Evolutionary conservation across 2,888 invertebrate genomes (phyloP), one percentile per base, ranked within the genome.

Genomic region (Himalopsyche anomala): DNA sequence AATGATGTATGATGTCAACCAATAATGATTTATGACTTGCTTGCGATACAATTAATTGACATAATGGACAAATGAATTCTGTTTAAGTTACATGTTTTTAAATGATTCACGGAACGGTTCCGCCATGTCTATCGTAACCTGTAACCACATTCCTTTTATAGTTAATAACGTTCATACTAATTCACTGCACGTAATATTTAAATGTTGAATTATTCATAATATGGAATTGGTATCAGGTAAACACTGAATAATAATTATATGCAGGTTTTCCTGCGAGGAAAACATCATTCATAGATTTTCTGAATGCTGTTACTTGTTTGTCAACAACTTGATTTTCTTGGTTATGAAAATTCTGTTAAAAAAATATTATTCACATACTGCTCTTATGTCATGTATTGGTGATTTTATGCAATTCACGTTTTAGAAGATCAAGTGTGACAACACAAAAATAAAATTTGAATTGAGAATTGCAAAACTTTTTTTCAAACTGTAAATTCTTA

Each of bases 201-300:
- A 62, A 19, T 11, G 62, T 8, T 19, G 28, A 19, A 19, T 62
- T 19, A 62, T 62, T 62, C 62, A 62, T 12, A 62, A 19, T 62
- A 62, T n/a, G 8, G 19, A 9, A 62, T 19, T 62, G 6, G 62
- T 62, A 19, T 5, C 62, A 62, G 62, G 62, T 62, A 62, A 62
- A 62, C 62, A 62, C 11, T 62, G 62, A 2, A n/a, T n/a, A 19
- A 62, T 19, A 19, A 62, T 19, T 62, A 11, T 28, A 19, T 2
- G 19, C 62, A 9, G 62, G 28, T 62, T 62, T 62, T 62, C 62
- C 4, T n/a, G 28, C 2, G 62, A 62, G 62, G 62, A 62, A 19
- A 62, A 62, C 62, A 28, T 62, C 28, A 62, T 62, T 62, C 62
- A 62, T 62, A 62, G n/a, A 62, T 62, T 62, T 19, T 62, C 62